Conservation (phyloP, 2,113 vertebrate species). For the Cardinalis cardinalis region DNA sequence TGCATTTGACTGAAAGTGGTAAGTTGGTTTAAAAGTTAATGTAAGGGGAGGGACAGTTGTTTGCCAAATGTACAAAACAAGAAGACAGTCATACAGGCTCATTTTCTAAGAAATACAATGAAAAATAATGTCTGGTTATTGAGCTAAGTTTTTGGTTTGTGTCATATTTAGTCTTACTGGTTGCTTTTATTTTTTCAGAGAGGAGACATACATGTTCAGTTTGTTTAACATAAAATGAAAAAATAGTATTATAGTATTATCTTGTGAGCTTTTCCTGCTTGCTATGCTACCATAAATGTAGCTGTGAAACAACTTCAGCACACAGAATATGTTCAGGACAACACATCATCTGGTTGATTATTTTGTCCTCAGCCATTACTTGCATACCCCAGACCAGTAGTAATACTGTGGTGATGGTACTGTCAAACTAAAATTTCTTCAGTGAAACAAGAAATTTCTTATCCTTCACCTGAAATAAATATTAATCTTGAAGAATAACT, state of each 20-base stretch:
- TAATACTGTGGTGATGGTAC: neutral
- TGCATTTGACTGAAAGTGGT: neutral
- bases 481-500: neutral
- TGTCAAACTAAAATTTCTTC: neutral
- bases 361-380: neutral
- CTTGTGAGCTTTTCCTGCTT: neutral
- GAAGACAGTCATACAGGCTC: neutral
- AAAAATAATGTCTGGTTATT: neutral
- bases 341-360: fast-evolving
- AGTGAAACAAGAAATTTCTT: neutral
- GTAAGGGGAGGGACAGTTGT: neutral
- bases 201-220: neutral
- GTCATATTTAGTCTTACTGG: neutral
- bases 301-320: neutral
- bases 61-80: neutral
- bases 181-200: no score
- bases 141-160: neutral
- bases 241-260: neutral
- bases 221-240: neutral
- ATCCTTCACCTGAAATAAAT: neutral
- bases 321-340: neutral
- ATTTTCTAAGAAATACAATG: neutral
- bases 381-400: neutral
- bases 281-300: neutral
- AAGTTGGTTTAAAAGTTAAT: neutral